Base-by-base conservation (phyloP, 2,888 invertebrate species). In the Metacarcinus magister region DNA sequence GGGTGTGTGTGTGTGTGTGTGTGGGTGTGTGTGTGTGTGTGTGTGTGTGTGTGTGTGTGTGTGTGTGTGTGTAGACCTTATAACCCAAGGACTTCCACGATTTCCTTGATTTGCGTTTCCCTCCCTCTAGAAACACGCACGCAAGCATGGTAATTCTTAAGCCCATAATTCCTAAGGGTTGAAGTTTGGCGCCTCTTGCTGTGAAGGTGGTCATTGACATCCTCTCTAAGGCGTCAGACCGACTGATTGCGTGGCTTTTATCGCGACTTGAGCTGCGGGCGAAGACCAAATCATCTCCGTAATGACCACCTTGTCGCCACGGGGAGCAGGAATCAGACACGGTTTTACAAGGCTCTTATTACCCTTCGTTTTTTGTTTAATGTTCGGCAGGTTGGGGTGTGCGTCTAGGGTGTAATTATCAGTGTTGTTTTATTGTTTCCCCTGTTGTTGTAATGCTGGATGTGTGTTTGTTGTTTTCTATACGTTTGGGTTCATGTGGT, bases 1-100 rank as follows among this genome's bases (percentile, higher is more conserved):
- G 67, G n/a, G 67, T 67, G 67, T 91, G 91, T 91, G 91, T 44
- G 91, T 91, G 91, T 44, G 91, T 91, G 91, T 91, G 46, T 92
- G 92, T 92, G 92, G 16, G 39, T 32, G 32, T 87, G 32, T 87
- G 39, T 87, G 32, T 87, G 39, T 87, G 87, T 87, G 87, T 87
- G 39, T 75, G 87, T 87, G 28, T 39, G 67, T 75, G 67, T 87
- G 32, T 87, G 82, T 87, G 32, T 87, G 87, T 87, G 75, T 75
- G 39, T 87, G 39, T 87, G 87, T 87, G 87, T 87, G 19, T 32
- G 54, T 32, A 8, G 19, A 32, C 54, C 32, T 92, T 44, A 16
- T 92, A 92, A 28, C 19, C 32, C 92, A 48, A 46, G 28, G 54
- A 3, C 28, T 54, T 0, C 5, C 92, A 92, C 92, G 54, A 48